Base-by-base conservation (phyloP, 1,140 invertebrate species). In the Diuraphis noxia region DNA sequence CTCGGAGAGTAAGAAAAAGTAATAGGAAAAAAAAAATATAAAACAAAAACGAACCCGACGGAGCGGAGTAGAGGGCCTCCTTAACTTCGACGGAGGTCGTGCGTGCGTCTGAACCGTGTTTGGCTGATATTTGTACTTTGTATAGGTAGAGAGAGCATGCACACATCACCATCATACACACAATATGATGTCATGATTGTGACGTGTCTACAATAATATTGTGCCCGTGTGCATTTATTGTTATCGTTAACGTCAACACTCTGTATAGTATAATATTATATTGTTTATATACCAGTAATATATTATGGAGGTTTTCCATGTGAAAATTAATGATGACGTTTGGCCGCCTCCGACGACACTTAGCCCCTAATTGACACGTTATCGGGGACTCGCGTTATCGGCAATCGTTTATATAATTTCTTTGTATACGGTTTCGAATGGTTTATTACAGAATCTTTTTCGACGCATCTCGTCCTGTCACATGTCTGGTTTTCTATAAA, bases 241-340 rank as follows among this genome's bases (percentile, higher is more conserved):
- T 72, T 34, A n/a, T n/a, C 34, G 34, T 72, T 34, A n/a, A 17
- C 34, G 34, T 72, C 30, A 82, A 40, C 79, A 82, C 38, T 41
- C 21, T 30, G 79, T 82, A 30, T 6, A 30, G 13, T 38, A 63
- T 63, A 63, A 30, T 63, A n/a, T 63, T 63, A n/a, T 63, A 63
- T 30, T 63, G 30, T n/a, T 9, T 63, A 63, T 63, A 49, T n/a
- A 23, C 46, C 46, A 19, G 6, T 49, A 49, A 49, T 49, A n/a
- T 63, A 63, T 30, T 36, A 36, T n/a, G 56, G n/a, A 63, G 30
- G 56, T 63, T n/a, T 63, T 17, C n/a, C 56, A 30, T n/a, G 30
- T n/a, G 56, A 72, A 72, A 82, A 41, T 82, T 82, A 82, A 41
- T 82, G 40, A 82, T 25, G 38, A 82, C 81, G 40, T 82, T 41